These are phyloP conservation scores for Turdus rufiventris DNA, from an alignment of 2,113 vertebrate species.

Conservation along the genomic window DNA sequence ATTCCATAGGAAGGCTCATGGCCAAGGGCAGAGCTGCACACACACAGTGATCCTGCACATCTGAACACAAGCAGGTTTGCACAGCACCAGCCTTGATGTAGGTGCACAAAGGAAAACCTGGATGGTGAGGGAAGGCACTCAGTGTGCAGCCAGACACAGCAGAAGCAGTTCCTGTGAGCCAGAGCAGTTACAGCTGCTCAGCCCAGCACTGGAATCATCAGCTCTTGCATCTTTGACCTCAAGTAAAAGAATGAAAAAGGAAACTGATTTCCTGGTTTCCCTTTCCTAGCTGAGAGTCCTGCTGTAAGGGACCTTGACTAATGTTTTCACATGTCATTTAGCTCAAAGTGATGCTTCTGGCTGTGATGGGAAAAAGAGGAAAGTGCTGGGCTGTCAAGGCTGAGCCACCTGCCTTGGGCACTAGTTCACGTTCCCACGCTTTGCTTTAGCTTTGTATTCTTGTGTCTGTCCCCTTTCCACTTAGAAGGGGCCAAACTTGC, in stretches of 20 bases:
- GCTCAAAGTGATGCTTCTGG: background rate
- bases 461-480: background rate
- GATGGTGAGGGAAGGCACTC: background rate
- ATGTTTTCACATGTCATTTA: background rate
- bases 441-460: background rate
- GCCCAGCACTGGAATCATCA: background rate
- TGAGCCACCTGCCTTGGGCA: background rate
- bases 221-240: background rate
- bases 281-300: background rate
- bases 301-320: background rate
- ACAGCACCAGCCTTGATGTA: background rate
- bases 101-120: background rate
- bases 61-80: background rate
- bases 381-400: background rate
- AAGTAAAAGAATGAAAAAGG: background rate
- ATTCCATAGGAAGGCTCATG: fast-evolving
- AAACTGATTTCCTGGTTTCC: background rate
- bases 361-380: background rate
- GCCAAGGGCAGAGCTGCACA: background rate
- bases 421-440: fast-evolving
- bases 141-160: background rate
- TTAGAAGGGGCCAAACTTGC: background rate
- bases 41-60: fast-evolving
- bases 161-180: background rate
- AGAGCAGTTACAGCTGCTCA: background rate